Conservation (phyloP, 2,888 invertebrate species). For the Platycheirus rosarum region DNA sequence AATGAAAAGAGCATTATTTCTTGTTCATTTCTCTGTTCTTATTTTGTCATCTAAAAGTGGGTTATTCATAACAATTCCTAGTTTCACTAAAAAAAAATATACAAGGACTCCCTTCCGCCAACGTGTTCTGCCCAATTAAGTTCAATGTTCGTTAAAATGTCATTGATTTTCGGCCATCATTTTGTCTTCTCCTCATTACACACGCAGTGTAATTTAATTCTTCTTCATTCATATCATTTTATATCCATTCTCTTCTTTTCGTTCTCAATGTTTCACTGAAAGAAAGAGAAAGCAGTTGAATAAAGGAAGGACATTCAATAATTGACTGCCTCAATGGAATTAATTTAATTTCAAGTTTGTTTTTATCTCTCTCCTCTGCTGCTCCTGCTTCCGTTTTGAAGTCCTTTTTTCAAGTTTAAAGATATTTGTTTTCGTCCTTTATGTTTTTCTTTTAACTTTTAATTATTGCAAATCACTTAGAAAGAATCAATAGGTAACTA, state of each 20-base stretch:
- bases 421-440: constrained; percentile 34
- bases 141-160: constrained; percentile 36
- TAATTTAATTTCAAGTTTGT: constrained; percentile 64
- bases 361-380: constrained; percentile 26
- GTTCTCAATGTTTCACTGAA: not conserved
- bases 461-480: constrained; percentile 69
- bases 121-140: constrained; percentile 30
- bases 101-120: too few relatives aligned
- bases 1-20: too few relatives aligned
- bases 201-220: constrained; percentile 11
- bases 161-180: constrained; percentile 53
- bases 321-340: constrained; percentile 63
- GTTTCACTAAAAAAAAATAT: too few relatives aligned
- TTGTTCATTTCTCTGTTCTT: too few relatives aligned
- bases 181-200: constrained; percentile 49
- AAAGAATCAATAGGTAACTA: constrained; percentile 51
- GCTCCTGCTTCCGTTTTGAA: not conserved
- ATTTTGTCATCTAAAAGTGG: too few relatives aligned
- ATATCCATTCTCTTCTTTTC: not conserved
- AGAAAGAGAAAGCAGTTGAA: not conserved
- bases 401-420: constrained; percentile 19
- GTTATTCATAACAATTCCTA: too few relatives aligned
- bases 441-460: constrained; percentile 44
- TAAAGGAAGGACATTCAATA: constrained; percentile 22
- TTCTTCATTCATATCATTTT: constrained; percentile 1